Percentiles rank a stretch among this genome's conserved stretches.
phyloP scores from a whole-genome alignment of 1,140 invertebrate genomes.

The Pomphorhynchus laevis region DNA sequence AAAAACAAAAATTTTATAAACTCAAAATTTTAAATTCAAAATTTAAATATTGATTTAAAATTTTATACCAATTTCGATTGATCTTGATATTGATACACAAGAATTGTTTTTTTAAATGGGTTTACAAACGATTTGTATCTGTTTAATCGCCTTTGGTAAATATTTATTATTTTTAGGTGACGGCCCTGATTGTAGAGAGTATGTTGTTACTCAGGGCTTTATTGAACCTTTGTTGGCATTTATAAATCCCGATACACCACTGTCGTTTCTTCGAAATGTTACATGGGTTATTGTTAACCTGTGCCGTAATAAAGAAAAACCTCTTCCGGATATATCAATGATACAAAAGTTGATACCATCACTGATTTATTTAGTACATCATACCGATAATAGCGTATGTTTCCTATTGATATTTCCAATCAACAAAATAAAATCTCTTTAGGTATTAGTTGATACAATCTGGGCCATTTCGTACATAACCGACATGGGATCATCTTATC shows the following conservation, averaged over 20 bases:
- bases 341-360: constrained; percentile 71
- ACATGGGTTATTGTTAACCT: constrained; percentile 89
- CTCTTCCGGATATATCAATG: constrained; percentile 24
- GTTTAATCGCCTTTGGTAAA: constrained; percentile 25
- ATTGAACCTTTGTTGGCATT: constrained; percentile 50
- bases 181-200: constrained; percentile 50
- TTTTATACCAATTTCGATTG: too few species aligned
- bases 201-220: constrained; percentile 53
- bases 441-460: constrained; percentile 88
- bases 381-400: constrained; percentile 65
- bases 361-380: constrained; percentile 58
- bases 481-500: constrained; percentile 85
- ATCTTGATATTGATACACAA: too few species aligned
- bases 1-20: too few species aligned
- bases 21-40: too few species aligned
- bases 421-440: constrained; percentile 14
- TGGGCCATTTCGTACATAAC: constrained; percentile 96
- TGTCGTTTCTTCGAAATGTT: constrained; percentile 65
- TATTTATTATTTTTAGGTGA: constrained; percentile 37
- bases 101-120: neutral
- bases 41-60: too few species aligned
- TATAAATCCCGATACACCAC: constrained; percentile 59
- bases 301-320: constrained; percentile 53
- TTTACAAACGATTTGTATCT: constrained; percentile 5
- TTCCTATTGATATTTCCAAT: neutral